Evolutionary conservation across 2,797 vertebrate species (phyloP), one percentile per base, ranked within the genome.

Genomic region (Perodicticus potto): DNA sequence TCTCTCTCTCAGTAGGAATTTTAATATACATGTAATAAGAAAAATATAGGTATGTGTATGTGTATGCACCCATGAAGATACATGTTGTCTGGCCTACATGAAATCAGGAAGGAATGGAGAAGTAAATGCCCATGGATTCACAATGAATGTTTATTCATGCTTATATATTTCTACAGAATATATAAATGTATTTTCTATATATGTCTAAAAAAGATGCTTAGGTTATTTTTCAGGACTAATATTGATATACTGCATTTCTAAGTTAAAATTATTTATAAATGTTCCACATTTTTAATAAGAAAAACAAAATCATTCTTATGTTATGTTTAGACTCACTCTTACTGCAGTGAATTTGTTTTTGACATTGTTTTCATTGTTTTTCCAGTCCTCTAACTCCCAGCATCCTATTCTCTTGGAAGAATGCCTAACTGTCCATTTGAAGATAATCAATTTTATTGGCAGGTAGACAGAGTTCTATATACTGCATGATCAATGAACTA

Each of bases 191-290:
- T 49, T 43, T 65, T 91, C 19, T 74, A 4, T 70, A 67, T 53
- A 53, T 53, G 4, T 53, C 16, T 53, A 16, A 16, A 49, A 55
- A 73, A 95, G 9, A 0, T 92, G 86, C 8, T 57, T 73, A 81
- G 55, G 7, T n/a, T 65, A 61, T 76, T 89, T 82, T 83, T 76
- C 77, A 89, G n/a, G 3, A 40, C 9, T 55, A 77, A 70, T 59
- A 83, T 32, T 81, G 57, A 61, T 67, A 5, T n/a, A 53, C 49
- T 53, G 14, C 49, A 72, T 86, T 49, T 74, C 14, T 74, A 91
- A 85, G 13, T 72, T 93, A 94, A 92, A 70, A 45, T 59, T 86
- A 73, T 59, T 69, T 29, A 34, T 69, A 93, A 95, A 17, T 23
- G 80, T 69, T 92, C 69, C 4, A 61, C 6, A 59, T 65, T 89